Base-by-base conservation (phyloP, 2,797 vertebrate species). In the Buphagus erythrorhynchus region DNA sequence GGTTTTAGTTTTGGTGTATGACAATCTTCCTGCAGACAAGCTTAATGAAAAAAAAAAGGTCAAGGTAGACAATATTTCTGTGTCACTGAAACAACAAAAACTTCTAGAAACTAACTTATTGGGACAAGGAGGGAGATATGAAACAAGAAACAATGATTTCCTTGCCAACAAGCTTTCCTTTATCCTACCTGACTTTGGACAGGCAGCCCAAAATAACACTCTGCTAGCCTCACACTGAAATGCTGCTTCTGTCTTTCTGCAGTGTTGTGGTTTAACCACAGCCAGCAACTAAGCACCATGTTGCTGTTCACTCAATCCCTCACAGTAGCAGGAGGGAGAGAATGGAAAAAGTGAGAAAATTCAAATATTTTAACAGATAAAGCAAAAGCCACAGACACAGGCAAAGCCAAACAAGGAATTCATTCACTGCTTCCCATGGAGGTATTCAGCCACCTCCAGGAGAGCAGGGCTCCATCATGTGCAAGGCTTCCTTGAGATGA, bases 391-490 rank as follows among this genome's bases (percentile, higher is more conserved):
- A 4, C 3, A 2, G 5, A 45, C 3, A 24, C 5, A 63, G 35
- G 18, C 13, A 58, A 48, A 62, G 54, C 15, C 19, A 76, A 72
- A 42, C 1, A 10, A 66, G 42, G 16, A 72, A 67, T 67, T 46
- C 6, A 57, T 62, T 57, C 59, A 31, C 15, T 35, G 33, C 15
- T 71, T 72, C 54, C 52, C 13, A 13, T 9, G 11, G 18, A 76
- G 33, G 14, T 46, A 33, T 38, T 46, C 52, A 84, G 33, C 33
- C 33, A 36, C 28, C 33, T 36, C 54, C 69, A 58, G 33, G 65
- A 72, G 5, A 62, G 28, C 54, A 26, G 38, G 36, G 11, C 11
- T 52, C 55, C 33, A 33, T 36, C 24, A 31, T 0, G 0, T 2
- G 1, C 43, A 57, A 59, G 5, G 5, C 15, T 57, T 31, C 29